These are phyloP conservation scores for Bombus ignitus DNA, from an alignment of 1,140 invertebrate genomes.

Conservation along the genomic window DNA sequence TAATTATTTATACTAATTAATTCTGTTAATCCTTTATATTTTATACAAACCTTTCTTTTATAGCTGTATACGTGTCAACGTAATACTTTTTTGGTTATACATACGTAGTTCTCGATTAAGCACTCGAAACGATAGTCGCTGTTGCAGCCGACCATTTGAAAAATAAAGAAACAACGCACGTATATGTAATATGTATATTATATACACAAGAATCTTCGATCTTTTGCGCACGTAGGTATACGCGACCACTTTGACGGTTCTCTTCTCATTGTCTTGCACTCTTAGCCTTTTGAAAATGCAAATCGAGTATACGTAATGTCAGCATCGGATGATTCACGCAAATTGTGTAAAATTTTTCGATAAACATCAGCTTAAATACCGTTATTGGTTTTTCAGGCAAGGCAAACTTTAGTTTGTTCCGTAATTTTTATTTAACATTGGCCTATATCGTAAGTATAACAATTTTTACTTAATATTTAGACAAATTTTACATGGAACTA, in stretches of 20 bases:
- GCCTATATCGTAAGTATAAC: too few species aligned
- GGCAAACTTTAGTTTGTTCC: too few species aligned
- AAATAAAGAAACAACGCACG: slow-evolving; percentile 48
- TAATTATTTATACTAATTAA: slow-evolving; percentile 65
- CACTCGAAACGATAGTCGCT: slow-evolving; percentile 30
- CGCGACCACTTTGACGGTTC: slow-evolving; percentile 38
- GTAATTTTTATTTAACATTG: background rate
- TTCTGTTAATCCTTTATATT: slow-evolving; percentile 74
- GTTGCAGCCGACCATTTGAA: slow-evolving; percentile 16
- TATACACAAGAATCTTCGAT: slow-evolving; percentile 37
- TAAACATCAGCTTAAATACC: too few species aligned
- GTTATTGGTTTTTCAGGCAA: background rate
- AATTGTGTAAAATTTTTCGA: background rate
- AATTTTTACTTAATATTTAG: too few species aligned
- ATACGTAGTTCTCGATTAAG: slow-evolving; percentile 27
- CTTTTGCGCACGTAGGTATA: slow-evolving; percentile 40
- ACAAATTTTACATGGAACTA: too few species aligned
- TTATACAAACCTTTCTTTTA: slow-evolving; percentile 73
- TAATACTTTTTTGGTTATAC: slow-evolving; percentile 66
- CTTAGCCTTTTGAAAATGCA: background rate
- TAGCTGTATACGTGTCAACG: slow-evolving; percentile 52
- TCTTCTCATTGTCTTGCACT: background rate
- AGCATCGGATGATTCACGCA: slow-evolving; percentile 3
- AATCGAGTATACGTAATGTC: background rate
- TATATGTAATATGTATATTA: slow-evolving; percentile 22